Percentiles rank a stretch among this genome's conserved stretches.
Conservation (phyloP, 2,113 vertebrate species). For the Nansenia antarctica region DNA sequence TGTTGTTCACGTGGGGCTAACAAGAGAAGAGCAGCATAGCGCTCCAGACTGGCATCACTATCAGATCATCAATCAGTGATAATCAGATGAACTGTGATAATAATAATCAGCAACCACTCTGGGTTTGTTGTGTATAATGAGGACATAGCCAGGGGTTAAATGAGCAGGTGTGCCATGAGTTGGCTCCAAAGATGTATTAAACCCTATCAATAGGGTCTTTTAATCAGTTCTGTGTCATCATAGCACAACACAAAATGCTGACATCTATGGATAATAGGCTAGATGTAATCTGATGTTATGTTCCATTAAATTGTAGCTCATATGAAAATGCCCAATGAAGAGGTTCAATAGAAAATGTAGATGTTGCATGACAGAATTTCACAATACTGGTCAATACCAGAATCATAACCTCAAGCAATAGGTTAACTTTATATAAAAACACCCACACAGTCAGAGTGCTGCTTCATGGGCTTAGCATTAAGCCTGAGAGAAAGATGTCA, state of each 20-base stretch:
- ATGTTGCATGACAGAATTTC: neutral
- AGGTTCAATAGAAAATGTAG: neutral
- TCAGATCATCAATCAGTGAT: slow-evolving; percentile 46
- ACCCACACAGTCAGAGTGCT: neutral
- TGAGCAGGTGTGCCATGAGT: neutral
- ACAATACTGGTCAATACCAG: too few species aligned
- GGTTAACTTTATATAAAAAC: slow-evolving; percentile 10
- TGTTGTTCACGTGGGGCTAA: slow-evolving; percentile 1
- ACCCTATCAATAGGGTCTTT: too few species aligned
- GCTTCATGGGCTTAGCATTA: neutral
- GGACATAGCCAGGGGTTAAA: slow-evolving; percentile 36
- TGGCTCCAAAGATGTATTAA: neutral
- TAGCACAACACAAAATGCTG: too few species aligned
- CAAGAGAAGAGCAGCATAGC: slow-evolving; percentile 23
- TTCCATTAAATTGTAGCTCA: neutral
- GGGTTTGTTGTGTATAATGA: slow-evolving; percentile 53
- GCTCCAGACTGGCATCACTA: slow-evolving; percentile 22
- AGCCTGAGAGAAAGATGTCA: neutral
- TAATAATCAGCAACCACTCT: slow-evolving; percentile 42
- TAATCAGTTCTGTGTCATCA: too few species aligned
- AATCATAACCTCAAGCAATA: neutral
- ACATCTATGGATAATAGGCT: too few species aligned
- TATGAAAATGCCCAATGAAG: neutral
- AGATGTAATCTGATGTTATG: too few species aligned
- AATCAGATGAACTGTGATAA: slow-evolving; percentile 45